Base-by-base conservation (phyloP, 1,140 invertebrate species). In the Octopus bimaculoides region DNA sequence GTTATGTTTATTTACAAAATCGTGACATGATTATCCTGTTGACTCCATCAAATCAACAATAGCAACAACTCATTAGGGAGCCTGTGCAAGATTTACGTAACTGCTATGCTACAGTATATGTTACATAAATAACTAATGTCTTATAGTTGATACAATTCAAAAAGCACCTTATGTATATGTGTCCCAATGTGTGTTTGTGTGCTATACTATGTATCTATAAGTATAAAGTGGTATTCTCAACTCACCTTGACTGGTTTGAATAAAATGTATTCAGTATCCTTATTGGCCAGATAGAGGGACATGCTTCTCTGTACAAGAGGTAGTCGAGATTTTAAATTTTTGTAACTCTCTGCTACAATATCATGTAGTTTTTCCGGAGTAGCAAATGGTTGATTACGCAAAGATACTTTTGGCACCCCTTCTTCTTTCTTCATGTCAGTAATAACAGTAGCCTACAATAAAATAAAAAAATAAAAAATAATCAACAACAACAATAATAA, bases 261-360 rank as follows among this genome's bases (percentile, higher is more conserved):
- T 2, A 99, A 92, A 87, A 98, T 98, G 84, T 96, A 96, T 89
- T 99, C 97, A 0, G 97, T 99, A 90, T 98, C 97, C 83, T 94
- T 93, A 91, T 98, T 99, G n/a, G 97, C 95, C 20, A 99, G 91
- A 90, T 99, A 99, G 0, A 99, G 91, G 83, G 96, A 94, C 96
- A 99, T 97, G 7, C 94, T 95, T 1, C 94, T 92, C 84, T 97
- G 95, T 5, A 98, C 90, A 5, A 92, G 91, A 0, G 95, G 94
- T 52, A 98, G 91, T 82, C 95, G 94, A 2, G 93, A 91, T 89
- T 96, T 96, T 52, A 98, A 94, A 66, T 93, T 90, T 74, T 94
- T 92, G 83, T 92, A 89, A 6, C 90, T 88, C 83, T 92, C 91
- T n/a, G 89, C 84, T 14, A 91, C 86, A 71, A 91, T 81, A 74